Percentiles rank a stretch among this genome's conserved stretches.
Conservation (phyloP, 1,140 invertebrate species). For the Parasteatoda tepidariorum region DNA sequence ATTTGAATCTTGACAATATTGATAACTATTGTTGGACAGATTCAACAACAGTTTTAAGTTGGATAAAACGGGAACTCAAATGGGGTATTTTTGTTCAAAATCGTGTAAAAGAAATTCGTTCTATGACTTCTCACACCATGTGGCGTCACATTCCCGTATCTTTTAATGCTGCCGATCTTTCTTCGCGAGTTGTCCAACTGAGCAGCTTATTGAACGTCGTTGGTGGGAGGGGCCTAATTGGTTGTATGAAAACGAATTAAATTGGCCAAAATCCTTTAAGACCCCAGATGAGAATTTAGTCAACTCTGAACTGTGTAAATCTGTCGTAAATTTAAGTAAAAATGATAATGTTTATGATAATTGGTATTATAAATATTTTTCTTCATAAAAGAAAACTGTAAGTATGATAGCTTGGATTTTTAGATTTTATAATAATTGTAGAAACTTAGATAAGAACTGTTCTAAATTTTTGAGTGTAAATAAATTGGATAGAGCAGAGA, state of each 20-base stretch:
- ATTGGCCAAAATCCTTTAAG: constrained; percentile 28
- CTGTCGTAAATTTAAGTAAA: not conserved
- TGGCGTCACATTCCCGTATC: not conserved
- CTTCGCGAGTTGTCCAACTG: not conserved
- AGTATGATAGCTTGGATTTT: constrained; percentile 1
- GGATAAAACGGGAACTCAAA: not conserved
- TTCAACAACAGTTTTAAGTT: not conserved
- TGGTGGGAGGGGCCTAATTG: constrained; percentile 27
- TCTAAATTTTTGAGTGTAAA: not conserved
- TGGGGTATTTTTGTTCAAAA: constrained; percentile 13
- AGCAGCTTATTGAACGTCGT: not conserved
- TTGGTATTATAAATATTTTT: not conserved
- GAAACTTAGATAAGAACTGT: not conserved
- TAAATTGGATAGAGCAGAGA: not conserved
- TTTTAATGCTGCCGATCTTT: not conserved
- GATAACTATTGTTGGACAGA: constrained; percentile 23
- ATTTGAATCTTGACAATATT: not conserved
- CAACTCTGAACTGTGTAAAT: not conserved
- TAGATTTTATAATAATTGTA: not conserved
- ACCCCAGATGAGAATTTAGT: not conserved
- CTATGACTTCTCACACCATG: not conserved
- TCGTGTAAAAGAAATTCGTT: constrained; percentile 9
- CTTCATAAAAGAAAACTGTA: constrained; percentile 5
- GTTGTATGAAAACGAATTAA: not conserved
- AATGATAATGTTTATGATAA: not conserved